phyloP scores from a whole-genome alignment of 2,113 vertebrate species.

The Donacobius atricapilla region DNA sequence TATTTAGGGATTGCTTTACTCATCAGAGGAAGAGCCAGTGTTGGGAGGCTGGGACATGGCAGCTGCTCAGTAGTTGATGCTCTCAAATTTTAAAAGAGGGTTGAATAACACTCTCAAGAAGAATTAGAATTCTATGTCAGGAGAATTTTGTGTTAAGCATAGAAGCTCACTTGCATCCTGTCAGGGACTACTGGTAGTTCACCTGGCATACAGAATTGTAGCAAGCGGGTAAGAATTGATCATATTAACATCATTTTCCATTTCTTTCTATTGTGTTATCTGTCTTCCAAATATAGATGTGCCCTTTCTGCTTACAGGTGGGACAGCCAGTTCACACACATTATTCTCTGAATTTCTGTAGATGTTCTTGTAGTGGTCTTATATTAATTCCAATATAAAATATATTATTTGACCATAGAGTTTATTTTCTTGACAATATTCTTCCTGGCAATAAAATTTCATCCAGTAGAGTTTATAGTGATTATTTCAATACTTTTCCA shows the following conservation, averaged over 20 bases:
- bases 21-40: not conserved
- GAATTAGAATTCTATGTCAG: not conserved
- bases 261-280: not conserved
- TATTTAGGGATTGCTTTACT: not conserved
- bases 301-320: not conserved
- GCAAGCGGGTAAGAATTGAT: fast-evolving
- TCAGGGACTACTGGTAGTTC: not conserved
- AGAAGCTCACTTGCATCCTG: not conserved
- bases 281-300: not conserved
- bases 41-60: not conserved
- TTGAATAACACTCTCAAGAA: not conserved
- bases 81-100: not conserved
- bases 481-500: not conserved
- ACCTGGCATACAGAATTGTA: not conserved
- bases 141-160: not conserved
- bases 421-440: not conserved
- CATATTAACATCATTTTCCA: not conserved
- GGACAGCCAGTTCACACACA: not conserved
- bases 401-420: not conserved
- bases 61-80: not conserved
- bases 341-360: not conserved
- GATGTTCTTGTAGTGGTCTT: not conserved
- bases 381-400: not conserved
- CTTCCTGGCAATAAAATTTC: not conserved
- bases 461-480: not conserved